Percentiles rank a stretch among this genome's conserved stretches.
Conservation (phyloP, 2,113 vertebrate genomes). For the Pluvialis apricaria region DNA sequence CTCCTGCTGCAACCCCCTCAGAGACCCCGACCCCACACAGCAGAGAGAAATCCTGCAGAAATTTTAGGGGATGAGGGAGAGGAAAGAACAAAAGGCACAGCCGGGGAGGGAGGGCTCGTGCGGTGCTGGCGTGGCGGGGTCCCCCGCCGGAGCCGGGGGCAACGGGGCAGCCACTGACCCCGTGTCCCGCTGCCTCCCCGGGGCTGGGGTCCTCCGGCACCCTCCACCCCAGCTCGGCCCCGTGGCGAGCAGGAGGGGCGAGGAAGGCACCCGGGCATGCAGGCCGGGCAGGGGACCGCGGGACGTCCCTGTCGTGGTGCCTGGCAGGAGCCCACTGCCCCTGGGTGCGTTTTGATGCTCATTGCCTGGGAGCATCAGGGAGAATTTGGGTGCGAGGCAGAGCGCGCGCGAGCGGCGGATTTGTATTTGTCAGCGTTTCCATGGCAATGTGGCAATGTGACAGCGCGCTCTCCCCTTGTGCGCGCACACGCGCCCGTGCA, state of each 20-base stretch:
- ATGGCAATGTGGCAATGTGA: conserved; percentile 28
- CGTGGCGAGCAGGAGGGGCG: neutral
- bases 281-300: neutral
- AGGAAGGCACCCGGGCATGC: neutral
- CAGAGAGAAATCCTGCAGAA: neutral
- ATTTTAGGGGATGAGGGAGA: neutral
- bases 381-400: neutral
- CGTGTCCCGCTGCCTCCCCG: fast-evolving
- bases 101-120: neutral
- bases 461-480: neutral
- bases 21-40: fast-evolving
- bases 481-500: neutral
- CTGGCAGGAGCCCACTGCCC: neutral
- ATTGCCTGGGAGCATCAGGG: neutral
- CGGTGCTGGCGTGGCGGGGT: fast-evolving
- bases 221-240: neutral
- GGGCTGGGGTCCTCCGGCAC: neutral
- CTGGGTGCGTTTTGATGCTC: neutral
- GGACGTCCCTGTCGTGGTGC: neutral
- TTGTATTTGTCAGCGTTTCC: conserved; percentile 49
- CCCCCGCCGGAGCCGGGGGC: fast-evolving
- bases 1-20: neutral
- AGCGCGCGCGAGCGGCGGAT: neutral
- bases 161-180: neutral
- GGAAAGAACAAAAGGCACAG: neutral